Base-by-base conservation (phyloP, 2,113 vertebrate species). In the Setophaga kirtlandii region DNA sequence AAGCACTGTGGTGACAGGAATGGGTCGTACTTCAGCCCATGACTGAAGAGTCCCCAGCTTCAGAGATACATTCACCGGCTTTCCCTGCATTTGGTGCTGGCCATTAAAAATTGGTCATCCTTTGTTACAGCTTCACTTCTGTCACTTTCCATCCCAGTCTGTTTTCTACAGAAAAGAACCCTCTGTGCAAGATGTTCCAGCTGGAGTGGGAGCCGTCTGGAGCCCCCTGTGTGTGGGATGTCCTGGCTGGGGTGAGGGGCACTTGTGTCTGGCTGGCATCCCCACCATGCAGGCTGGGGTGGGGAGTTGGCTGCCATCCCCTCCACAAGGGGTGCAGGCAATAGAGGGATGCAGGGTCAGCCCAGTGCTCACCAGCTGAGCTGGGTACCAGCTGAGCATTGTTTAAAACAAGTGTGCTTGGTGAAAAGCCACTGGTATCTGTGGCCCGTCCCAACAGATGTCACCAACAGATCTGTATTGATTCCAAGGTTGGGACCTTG, bases 71-170 rank as follows among this genome's bases (percentile, higher is more conserved):
- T 50, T 83, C 68, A 74, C 94, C 24, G 76, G 83, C 91, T 96
- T 96, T 50, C 71, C 39, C 75, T 75, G 74, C 90, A 59, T 96
- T 95, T 96, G 93, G 92, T 83, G 74, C 56, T 53, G 97, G 80
- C 97, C 98, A 98, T 99, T 97, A 98, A 99, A 99, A 98, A 98
- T 98, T 98, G 94, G 98, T 98, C 94, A 98, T 98, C 98, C 98
- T 98, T 98, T 98, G 98, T 99, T 98, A 98, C 98, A 97, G 98
- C 98, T 98, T 98, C 98, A 98, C 98, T 99, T 98, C 98, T 99
- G 98, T 99, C 98, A 98, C 98, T 98, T 98, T 98, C 97, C 98
- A 99, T 98, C 98, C 98, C 97, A 98, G 97, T 98, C 93, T 95
- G 97, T 98, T 99, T 99, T 97, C 98, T 98, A 98, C 97, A 86